Evolutionary conservation across 2,888 invertebrate species (phyloP).

Genomic region (Drosophila prolongata): DNA sequence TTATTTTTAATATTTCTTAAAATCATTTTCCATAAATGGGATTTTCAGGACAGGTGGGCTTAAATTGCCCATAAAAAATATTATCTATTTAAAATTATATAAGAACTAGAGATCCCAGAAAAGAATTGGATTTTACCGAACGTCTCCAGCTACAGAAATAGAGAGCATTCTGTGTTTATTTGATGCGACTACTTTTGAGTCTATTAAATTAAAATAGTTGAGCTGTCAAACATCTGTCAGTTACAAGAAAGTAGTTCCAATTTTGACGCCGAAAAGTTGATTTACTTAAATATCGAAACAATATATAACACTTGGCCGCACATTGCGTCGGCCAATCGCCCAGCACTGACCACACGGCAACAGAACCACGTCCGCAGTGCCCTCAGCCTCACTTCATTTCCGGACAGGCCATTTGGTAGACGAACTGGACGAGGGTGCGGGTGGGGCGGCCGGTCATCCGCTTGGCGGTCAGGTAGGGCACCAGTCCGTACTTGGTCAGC

Average conservation of each 20-base stretch:
- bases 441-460: slow-evolving; percentile 88
- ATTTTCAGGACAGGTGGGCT: no score
- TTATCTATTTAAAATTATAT: no score
- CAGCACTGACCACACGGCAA: slow-evolving; percentile 10
- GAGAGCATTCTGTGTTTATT: no score
- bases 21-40: no score
- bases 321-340: background rate
- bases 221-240: no score
- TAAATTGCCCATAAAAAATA: no score
- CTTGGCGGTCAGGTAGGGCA: slow-evolving; percentile 87
- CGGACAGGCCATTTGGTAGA: slow-evolving; percentile 84
- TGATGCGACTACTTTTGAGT: no score
- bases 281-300: slow-evolving; percentile 19
- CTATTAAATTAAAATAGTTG: no score
- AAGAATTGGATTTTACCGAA: no score
- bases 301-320: slow-evolving; percentile 4
- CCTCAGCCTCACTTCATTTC: slow-evolving; percentile 58
- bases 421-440: slow-evolving; percentile 86
- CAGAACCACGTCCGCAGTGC: background rate
- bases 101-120: no score
- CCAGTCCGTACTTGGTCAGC: slow-evolving; percentile 86
- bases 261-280: slow-evolving; percentile 10
- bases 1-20: no score
- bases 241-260: background rate
- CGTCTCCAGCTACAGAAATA: no score